Evolutionary conservation across 2,113 vertebrate genomes (phyloP), one percentile per base, ranked within the genome.

Genomic region (Callopanchax toddi): DNA sequence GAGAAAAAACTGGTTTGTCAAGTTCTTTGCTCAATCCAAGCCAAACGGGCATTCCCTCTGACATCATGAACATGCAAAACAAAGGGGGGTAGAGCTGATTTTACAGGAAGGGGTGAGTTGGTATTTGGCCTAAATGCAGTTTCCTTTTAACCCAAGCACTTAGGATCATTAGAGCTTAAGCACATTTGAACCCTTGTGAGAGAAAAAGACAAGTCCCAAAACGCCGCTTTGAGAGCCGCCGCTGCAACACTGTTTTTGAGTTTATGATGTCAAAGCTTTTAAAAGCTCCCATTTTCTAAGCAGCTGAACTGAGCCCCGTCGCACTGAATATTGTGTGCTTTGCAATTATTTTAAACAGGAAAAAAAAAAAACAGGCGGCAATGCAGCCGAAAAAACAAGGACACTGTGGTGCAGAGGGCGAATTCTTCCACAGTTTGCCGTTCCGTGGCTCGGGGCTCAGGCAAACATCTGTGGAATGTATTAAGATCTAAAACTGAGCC

Each of bases 401-500:
- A 72, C 74, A 45, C 32, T 1, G 5, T 40, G n/a, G 59, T 62
- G 57, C 52, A 70, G 58, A 67, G 79, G 81, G 76, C 40, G 2
- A 60, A 85, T 79, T 83, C 73, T 74, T 83, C 78, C 82, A 78
- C 78, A 76, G 67, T 80, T 74, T 49, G 52, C 71, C 44, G 67
- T 69, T 68, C 67, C 58, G 22, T 69, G 65, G 84, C 84, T 82
- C 71, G 43, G 50, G 72, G 82, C 81, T 71, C 76, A 61, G 60
- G 68, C 86, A 78, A 83, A 82, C 82, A 87, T 87, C 83, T 89
- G 85, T 79, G 85, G 84, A 82, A 82, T 67, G 66, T 49, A 78
- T 84, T 80, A 76, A 69, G 58, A 81, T 75, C 81, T 78, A 77
- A 81, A 87, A 74, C 60, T 20, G 71, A 78, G 80, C 78, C 88